These are phyloP conservation scores for Chelmon rostratus DNA, from an alignment of 2,797 vertebrate genomes.

Conservation along the genomic window DNA sequence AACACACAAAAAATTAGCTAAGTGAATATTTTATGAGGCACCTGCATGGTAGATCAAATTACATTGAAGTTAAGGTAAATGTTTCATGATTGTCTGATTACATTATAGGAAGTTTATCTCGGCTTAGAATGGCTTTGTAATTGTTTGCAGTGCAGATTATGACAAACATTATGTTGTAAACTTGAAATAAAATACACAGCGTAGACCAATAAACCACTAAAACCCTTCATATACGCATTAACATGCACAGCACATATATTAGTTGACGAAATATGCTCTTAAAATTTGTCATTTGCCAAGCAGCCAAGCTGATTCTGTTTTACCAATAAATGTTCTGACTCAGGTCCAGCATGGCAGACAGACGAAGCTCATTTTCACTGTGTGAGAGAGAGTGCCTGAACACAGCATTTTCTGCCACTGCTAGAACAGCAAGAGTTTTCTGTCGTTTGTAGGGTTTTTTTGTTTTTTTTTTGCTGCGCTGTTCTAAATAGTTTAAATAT, in stretches of 20 bases:
- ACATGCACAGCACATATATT: background rate
- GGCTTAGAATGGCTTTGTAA: background rate
- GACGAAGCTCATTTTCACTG: background rate
- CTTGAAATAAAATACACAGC: background rate
- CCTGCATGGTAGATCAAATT: slow-evolving; percentile 5
- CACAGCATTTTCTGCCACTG: no score
- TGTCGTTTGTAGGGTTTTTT: no score
- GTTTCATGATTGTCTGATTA: slow-evolving; percentile 15
- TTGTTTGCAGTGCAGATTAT: background rate
- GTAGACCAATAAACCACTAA: background rate
- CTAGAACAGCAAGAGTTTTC: background rate
- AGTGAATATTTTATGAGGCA: slow-evolving; percentile 7
- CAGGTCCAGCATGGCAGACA: background rate
- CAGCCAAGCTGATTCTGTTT: background rate
- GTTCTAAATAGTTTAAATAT: background rate
- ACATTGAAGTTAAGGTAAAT: slow-evolving; percentile 11
- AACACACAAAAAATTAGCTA: background rate
- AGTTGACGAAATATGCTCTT: background rate
- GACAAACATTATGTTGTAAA: background rate
- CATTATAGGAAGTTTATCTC: background rate
- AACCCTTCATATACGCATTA: background rate
- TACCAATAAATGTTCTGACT: slow-evolving; percentile 6
- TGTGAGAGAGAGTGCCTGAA: background rate
- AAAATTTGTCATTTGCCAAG: background rate
- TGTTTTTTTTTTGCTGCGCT: background rate